phyloP scores from a whole-genome alignment of 2,888 invertebrate genomes.

The Stenurella melanura region DNA sequence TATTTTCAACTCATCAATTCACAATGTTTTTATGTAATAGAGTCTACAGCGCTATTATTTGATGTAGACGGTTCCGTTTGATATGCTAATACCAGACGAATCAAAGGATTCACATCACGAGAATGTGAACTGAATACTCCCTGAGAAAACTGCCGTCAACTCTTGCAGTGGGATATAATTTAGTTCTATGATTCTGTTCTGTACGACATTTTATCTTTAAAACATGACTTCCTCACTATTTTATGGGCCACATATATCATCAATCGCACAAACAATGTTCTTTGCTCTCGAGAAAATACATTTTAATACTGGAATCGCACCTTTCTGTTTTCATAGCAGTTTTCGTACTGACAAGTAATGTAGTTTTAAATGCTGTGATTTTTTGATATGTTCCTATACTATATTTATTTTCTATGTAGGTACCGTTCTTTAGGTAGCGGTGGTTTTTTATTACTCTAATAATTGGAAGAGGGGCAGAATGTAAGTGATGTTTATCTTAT shows the following conservation, averaged over 20 bases:
- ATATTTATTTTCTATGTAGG: too few species aligned
- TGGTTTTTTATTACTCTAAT: too few species aligned
- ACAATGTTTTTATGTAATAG: slow-evolving; percentile 25
- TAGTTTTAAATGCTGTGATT: too few species aligned
- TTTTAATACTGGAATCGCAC: background rate
- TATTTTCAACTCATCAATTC: background rate
- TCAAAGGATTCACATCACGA: slow-evolving; percentile 58
- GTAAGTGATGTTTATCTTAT: too few species aligned
- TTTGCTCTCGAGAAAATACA: background rate
- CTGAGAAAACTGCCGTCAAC: slow-evolving; percentile 22
- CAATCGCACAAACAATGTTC: background rate
- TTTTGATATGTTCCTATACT: too few species aligned
- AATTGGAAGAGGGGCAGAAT: too few species aligned
- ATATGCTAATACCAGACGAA: slow-evolving; percentile 63
- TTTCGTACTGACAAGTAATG: too few species aligned
- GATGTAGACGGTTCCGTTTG: slow-evolving; percentile 60
- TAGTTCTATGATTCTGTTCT: background rate
- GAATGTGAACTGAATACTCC: slow-evolving; percentile 50
- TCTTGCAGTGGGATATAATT: slow-evolving; percentile 15
- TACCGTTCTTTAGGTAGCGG: too few species aligned
- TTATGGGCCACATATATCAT: background rate
- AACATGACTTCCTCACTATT: background rate
- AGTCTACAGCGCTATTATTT: slow-evolving; percentile 60
- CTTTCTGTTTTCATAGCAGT: too few species aligned
- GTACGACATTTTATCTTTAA: slow-evolving; percentile 26